These are phyloP conservation scores for Brachyalestes nurse DNA, from an alignment of 2,797 vertebrate species.

Conservation along the genomic window DNA sequence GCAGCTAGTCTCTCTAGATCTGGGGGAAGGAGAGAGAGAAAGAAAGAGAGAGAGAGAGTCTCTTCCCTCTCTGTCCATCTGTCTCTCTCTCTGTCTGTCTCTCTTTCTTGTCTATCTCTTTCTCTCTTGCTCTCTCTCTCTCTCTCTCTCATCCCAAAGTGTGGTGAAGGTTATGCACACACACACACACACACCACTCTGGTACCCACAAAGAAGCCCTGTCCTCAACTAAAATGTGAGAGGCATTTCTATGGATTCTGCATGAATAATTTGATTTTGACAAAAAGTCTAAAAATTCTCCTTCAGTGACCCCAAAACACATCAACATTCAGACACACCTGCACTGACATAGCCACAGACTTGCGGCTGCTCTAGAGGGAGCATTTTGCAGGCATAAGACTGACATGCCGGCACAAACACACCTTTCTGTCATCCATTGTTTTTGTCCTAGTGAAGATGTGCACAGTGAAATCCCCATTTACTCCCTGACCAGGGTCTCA, in stretches of 20 bases:
- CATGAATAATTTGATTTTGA: constrained; percentile 61
- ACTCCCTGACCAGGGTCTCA: background rate
- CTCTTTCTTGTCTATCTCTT: no score
- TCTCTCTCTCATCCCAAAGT: constrained; percentile 76
- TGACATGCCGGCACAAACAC: constrained; percentile 12
- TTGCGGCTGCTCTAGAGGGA: constrained; percentile 40
- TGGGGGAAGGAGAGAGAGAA: constrained; percentile 69
- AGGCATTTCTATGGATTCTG: constrained; percentile 52
- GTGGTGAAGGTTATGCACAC: constrained; percentile 74
- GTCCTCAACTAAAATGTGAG: background rate
- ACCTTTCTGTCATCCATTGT: constrained; percentile 28
- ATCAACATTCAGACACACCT: constrained; percentile 12
- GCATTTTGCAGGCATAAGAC: constrained; percentile 15
- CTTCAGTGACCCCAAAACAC: constrained; percentile 4
- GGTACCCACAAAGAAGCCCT: background rate
- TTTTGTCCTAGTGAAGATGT: constrained; percentile 7
- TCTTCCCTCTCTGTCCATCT: background rate
- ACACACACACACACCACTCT: no score
- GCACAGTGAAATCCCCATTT: constrained; percentile 1
- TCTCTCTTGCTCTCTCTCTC: constrained; percentile 7
- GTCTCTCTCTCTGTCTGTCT: constrained; percentile 14
- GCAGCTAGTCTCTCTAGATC: constrained; percentile 89
- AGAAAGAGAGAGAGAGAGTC: constrained; percentile 45
- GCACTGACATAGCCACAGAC: constrained; percentile 36
- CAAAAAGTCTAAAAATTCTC: background rate